Conservation (phyloP, 2,888 invertebrate genomes). For the Drosophila melanocephala region DNA sequence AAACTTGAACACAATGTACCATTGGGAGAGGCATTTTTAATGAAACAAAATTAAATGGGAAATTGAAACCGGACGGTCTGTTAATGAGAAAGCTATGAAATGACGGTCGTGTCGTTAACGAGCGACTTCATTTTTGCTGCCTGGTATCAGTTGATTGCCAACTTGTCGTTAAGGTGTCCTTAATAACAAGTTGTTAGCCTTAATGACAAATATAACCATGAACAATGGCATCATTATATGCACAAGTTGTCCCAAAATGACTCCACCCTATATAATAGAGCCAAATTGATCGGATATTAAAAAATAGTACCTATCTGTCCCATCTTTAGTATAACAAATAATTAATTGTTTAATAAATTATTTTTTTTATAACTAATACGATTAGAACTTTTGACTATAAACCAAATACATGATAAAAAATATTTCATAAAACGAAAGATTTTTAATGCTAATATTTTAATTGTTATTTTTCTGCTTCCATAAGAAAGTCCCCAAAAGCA, state of each 20-base stretch:
- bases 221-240: slow-evolving; percentile 28
- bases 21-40: slow-evolving; percentile 58
- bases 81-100: slow-evolving; percentile 74
- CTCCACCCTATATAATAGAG: neutral
- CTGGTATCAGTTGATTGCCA: slow-evolving; percentile 44
- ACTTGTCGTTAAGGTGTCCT: slow-evolving; percentile 40
- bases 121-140: slow-evolving; percentile 50
- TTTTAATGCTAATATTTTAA: neutral
- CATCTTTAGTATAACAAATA: neutral
- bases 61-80: slow-evolving; percentile 78
- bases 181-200: slow-evolving; percentile 58
- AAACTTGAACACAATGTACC: slow-evolving; percentile 48
- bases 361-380: neutral
- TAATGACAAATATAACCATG: slow-evolving; percentile 36
- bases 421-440: neutral
- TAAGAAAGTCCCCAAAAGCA: neutral
- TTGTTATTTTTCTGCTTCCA: neutral
- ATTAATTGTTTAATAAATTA: neutral
- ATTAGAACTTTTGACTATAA: neutral
- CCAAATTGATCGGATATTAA: neutral
- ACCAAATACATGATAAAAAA: neutral
- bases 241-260: neutral
- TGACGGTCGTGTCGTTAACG: slow-evolving; percentile 46
- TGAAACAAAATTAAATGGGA: slow-evolving; percentile 74
- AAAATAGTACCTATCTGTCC: neutral